A percentile compares a stretch with the other conserved stretches of the same genome.
Evolutionary conservation across 1,140 invertebrate species (phyloP).

Genomic region (Sinella curviseta): DNA sequence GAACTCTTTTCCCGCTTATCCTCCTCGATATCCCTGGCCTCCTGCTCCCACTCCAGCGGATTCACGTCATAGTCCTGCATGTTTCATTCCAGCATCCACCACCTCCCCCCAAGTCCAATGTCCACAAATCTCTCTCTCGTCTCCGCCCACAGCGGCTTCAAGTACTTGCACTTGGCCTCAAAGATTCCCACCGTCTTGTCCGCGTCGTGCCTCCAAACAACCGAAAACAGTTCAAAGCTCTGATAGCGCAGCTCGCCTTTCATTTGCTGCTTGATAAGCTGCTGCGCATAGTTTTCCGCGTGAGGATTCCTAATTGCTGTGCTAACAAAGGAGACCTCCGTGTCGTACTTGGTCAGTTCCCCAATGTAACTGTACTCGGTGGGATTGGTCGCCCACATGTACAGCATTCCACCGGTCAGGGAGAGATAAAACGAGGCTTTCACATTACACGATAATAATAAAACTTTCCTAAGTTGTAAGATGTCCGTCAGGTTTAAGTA

Average conservation of each 20-base stretch:
- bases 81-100: constrained; percentile 69
- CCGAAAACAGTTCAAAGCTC: constrained; percentile 69
- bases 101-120: constrained; percentile 72
- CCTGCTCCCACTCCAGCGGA: constrained; percentile 58
- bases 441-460: constrained; percentile 57
- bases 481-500: too few relatives aligned
- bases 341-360: constrained; percentile 60
- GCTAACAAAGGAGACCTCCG: constrained; percentile 67
- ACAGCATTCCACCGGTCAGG: constrained; percentile 32
- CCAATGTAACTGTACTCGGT: constrained; percentile 64
- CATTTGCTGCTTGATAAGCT: constrained; percentile 66
- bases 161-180: constrained; percentile 70
- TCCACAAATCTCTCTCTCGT: constrained; percentile 69
- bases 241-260: constrained; percentile 65
- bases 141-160: constrained; percentile 62
- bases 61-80: constrained; percentile 80
- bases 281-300: constrained; percentile 65
- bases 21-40: constrained; percentile 33
- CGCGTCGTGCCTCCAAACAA: constrained; percentile 73
- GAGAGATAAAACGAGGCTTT: constrained; percentile 50
- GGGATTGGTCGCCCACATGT: constrained; percentile 61
- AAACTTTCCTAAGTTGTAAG: too few relatives aligned
- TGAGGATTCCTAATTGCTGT: constrained; percentile 66
- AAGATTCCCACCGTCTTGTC: constrained; percentile 67
- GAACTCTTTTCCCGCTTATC: background rate